Percentiles rank a stretch among this genome's conserved stretches.
These are phyloP conservation scores for mouse (Mus musculus) DNA, from an alignment of 2,113 vertebrate species.

Conservation along the genomic window DNA sequence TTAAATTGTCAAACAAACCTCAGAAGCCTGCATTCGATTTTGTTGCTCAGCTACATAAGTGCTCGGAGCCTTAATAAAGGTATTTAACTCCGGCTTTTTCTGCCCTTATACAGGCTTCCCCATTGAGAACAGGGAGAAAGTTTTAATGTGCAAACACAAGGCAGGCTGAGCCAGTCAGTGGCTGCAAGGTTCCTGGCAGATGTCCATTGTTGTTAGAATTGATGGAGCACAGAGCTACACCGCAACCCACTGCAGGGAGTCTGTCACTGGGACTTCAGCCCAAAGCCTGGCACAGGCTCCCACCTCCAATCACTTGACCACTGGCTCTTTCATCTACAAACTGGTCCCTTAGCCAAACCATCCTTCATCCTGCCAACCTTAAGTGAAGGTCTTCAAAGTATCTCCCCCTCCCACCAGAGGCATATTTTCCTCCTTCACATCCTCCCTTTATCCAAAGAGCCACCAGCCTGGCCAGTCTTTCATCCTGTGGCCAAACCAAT, in stretches of 20 bases:
- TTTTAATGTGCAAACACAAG: conserved; percentile 36
- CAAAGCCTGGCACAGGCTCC: conserved; percentile 53
- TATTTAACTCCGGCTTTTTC: conserved; percentile 70
- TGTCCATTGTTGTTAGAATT: conserved; percentile 71
- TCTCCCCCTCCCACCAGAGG: not conserved
- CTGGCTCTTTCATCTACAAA: conserved; percentile 49
- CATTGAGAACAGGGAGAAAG: conserved; percentile 74
- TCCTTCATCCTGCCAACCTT: conserved; percentile 32
- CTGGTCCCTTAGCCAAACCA: not conserved
- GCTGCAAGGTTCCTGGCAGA: conserved; percentile 68
- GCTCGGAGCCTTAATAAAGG: conserved; percentile 82
- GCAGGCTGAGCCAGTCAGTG: conserved; percentile 71
- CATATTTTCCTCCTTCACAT: not conserved
- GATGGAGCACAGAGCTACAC: conserved; percentile 68
- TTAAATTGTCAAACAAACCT: conserved; percentile 80
- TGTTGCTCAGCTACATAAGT: conserved; percentile 78
- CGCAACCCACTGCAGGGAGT: conserved; percentile 1
- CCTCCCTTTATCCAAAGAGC: conserved; percentile 20
- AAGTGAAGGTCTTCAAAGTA: not conserved
- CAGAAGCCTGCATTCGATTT: conserved; percentile 68
- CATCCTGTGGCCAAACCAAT: not conserved
- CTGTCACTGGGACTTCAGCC: conserved; percentile 64
- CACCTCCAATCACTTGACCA: conserved; percentile 58
- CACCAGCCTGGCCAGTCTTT: not conserved
- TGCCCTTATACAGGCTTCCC: conserved; percentile 80